Evolutionary conservation across 2,797 vertebrate species (phyloP).

Genomic region (Acrossocheilus wenchowensis): DNA sequence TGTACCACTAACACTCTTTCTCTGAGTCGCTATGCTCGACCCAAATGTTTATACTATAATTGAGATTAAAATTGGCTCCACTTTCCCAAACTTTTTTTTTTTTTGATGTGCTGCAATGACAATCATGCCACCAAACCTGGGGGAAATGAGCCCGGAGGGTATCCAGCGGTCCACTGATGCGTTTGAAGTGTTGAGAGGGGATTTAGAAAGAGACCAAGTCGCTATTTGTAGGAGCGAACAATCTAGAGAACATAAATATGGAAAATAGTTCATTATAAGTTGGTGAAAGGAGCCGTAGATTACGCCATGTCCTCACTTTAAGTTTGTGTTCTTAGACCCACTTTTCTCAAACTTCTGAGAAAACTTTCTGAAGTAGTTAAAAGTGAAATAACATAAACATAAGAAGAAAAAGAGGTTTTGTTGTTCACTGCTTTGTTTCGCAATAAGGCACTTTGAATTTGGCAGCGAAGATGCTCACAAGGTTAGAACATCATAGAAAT

Average conservation of each 20-base stretch:
- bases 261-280: slow-evolving; percentile 59
- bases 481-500: background rate
- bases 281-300: slow-evolving; percentile 34
- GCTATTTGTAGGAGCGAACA: slow-evolving; percentile 61
- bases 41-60: slow-evolving; percentile 50
- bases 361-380: background rate
- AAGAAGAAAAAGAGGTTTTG: background rate
- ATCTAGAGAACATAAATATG: slow-evolving; percentile 60
- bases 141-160: slow-evolving; percentile 55
- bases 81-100: slow-evolving; percentile 46
- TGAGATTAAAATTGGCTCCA: slow-evolving; percentile 56
- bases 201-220: slow-evolving; percentile 54
- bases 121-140: slow-evolving; percentile 49
- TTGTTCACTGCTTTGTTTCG: background rate
- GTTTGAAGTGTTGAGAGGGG: slow-evolving; percentile 44
- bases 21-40: slow-evolving; percentile 14
- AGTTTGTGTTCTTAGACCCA: slow-evolving; percentile 48
- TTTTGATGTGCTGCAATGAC: slow-evolving; percentile 44
- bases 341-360: slow-evolving; percentile 36
- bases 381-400: background rate
- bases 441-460: background rate
- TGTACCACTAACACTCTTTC: background rate
- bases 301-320: slow-evolving; percentile 14
- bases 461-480: slow-evolving; percentile 1
- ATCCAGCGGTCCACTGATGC: slow-evolving; percentile 54